Conservation (phyloP, 1,140 invertebrate genomes). For the Drosophila pseudoobscura region DNA sequence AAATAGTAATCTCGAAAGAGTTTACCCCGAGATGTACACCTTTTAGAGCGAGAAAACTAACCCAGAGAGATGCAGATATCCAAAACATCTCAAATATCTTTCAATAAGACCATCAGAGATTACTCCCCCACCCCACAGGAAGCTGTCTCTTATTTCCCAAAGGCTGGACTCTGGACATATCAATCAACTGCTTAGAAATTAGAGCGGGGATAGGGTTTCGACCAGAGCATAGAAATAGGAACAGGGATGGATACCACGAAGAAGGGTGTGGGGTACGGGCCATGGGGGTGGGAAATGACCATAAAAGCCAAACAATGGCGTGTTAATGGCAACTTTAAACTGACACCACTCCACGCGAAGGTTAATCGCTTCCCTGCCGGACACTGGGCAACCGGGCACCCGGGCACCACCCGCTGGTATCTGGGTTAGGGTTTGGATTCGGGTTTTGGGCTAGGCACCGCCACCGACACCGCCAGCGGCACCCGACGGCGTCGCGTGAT, state of each 20-base stretch:
- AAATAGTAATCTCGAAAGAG: too few species aligned
- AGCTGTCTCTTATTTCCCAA: constrained; percentile 28
- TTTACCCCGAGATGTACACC: too few species aligned
- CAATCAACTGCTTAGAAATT: constrained; percentile 67
- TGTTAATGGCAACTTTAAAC: constrained; percentile 81
- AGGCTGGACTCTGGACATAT: constrained; percentile 60
- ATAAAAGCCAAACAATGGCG: constrained; percentile 72
- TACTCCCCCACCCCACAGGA: neutral
- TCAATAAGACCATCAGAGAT: neutral
- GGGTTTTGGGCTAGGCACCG: constrained; percentile 15
- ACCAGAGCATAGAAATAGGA: neutral
- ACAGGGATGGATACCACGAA: neutral
- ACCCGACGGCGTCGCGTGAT: constrained; percentile 31
- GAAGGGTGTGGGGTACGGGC: neutral
- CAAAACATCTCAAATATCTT: too few species aligned
- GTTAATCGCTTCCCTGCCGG: constrained; percentile 51
- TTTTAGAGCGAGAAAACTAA: too few species aligned
- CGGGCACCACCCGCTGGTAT: constrained; percentile 67
- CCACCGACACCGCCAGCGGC: constrained; percentile 4
- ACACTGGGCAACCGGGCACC: constrained; percentile 2
- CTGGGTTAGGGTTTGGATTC: constrained; percentile 29
- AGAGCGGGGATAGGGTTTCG: constrained; percentile 32
- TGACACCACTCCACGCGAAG: constrained; percentile 58
- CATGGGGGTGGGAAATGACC: constrained; percentile 30
- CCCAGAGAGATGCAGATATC: too few species aligned